Evolutionary conservation across 2,888 invertebrate species (phyloP).

Genomic region (Listrodromus nycthemerus): DNA sequence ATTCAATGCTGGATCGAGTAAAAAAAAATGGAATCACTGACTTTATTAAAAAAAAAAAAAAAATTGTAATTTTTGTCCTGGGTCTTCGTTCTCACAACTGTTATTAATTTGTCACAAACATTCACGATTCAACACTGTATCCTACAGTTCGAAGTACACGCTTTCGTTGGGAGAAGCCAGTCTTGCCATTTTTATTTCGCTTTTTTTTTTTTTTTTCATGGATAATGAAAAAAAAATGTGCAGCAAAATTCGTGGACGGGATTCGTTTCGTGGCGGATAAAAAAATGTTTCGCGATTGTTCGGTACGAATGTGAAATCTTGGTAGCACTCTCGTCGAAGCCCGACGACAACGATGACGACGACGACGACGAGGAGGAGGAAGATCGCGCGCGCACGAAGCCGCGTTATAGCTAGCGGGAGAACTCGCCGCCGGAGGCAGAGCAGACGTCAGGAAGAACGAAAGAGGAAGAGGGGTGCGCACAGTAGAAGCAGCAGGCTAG

Average conservation of each 20-base stretch:
- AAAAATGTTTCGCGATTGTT: slow-evolving; percentile 30
- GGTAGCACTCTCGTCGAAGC: slow-evolving; percentile 40
- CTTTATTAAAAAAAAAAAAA: too few relatives aligned
- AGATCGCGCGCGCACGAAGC: slow-evolving; percentile 60
- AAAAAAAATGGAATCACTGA: neutral
- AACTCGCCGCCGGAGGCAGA: slow-evolving; percentile 64
- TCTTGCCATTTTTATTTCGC: neutral
- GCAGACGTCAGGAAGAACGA: slow-evolving; percentile 65
- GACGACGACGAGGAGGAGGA: slow-evolving; percentile 55
- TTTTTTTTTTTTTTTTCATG: neutral
- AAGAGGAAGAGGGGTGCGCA: slow-evolving; percentile 57
- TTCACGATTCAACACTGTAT: slow-evolving; percentile 13
- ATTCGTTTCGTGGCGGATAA: slow-evolving; percentile 19
- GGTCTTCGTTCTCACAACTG: neutral
- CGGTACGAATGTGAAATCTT: slow-evolving; percentile 42
- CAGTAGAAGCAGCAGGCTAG: slow-evolving; percentile 36
- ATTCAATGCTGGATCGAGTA: neutral
- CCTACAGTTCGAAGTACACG: neutral
- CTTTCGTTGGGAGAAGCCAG: neutral
- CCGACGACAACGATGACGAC: slow-evolving; percentile 69
- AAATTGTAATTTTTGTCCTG: neutral
- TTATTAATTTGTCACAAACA: neutral
- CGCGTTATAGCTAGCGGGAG: slow-evolving; percentile 66
- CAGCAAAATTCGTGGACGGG: slow-evolving; percentile 8
- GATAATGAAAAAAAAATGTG: slow-evolving; percentile 16